Evolutionary conservation across 2,888 invertebrate species (phyloP), one percentile per base, ranked within the genome.

Genomic region (Linnaemya vulpina): DNA sequence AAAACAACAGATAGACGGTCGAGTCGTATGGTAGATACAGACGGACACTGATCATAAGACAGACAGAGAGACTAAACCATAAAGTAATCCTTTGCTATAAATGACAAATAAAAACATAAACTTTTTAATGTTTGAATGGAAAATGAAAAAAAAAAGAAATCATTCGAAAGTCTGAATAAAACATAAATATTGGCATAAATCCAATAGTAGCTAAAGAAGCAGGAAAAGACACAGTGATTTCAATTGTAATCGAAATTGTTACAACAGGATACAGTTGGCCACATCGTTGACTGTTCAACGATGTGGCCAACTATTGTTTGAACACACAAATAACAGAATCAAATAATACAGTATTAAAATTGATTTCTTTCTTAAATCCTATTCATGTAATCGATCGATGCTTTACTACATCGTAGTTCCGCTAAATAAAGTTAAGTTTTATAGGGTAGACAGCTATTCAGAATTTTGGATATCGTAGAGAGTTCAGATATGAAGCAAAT

Each of bases 111-210:
- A 46, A 74, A 83, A 63, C 51, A 74, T 68, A 51, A 81, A 74
- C 65, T 71, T 76, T 82, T 76, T 77, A 71, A 82, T 77, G 82
- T 77, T 82, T 58, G 65, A 77, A 77, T 77, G 30, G 40, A 46
- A 83, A 67, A 43, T n/a, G 35, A 17, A 13, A 71, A 13, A 71
- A 53, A 53, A 46, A 73, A 73, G 22, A 51, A 51, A 20, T n/a
- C 30, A 75, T 68, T 35, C 15, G 17, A 49, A 58, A 58, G 63
- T 78, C 70, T 74, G 51, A 78, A 78, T 81, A 75, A 77, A 83
- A 75, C 71, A 85, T 85, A 82, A 85, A 85, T 85, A 85, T 85
- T 85, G 85, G 85, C 85, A 85, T 78, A 85, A 78, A 82, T 75
- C 85, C 85, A 85, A 85, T 78, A 74, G 71, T 71, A 78, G 71